Evolutionary conservation across 2,888 invertebrate genomes (phyloP), one percentile per base, ranked within the genome.

Genomic region (Melanchra persicariae): DNA sequence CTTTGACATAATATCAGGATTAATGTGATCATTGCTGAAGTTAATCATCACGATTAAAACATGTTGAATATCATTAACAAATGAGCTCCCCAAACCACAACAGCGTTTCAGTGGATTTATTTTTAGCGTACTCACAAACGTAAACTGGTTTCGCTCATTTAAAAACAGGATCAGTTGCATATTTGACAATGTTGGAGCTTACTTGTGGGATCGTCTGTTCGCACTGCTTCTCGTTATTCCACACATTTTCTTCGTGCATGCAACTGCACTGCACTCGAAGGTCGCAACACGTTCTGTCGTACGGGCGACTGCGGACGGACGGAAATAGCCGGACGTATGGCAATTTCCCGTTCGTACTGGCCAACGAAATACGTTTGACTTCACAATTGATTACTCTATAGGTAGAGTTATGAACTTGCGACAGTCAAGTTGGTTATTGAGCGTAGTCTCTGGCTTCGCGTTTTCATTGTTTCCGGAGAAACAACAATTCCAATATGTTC

Each of bases 301-400:
- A 78, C 77, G 82, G 83, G 87, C 88, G 84, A 87, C 87, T 83
- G 86, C 87, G 85, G 86, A 82, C 87, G 87, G 88, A 91, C 94
- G 94, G 93, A 95, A 94, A 94, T 94, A 93, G 89, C 91, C 89
- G 89, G 89, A 91, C 91, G 91, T 89, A 89, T 88, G 87, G 90
- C 93, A 92, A 94, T 94, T 92, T 94, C 93, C 94, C 91, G 91
- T 89, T 84, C 81, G 77, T 81, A 86, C 81, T 70, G 83, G 74
- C 74, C 71, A 72, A 77, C 76, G 65, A 80, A 82, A 77, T 80
- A 77, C 52, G 66, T 72, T 84, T 64, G 65, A 80, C 68, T 78
- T 74, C 70, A 70, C 77, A 82, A 79, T 78, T 82, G 68, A 78
- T 80, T 74, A 73, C 63, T 77, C 47, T 63, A 63, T 71, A n/a